Evolutionary conservation across 2,797 vertebrate genomes (phyloP).

Genomic region (Toxotes lorentzi): DNA sequence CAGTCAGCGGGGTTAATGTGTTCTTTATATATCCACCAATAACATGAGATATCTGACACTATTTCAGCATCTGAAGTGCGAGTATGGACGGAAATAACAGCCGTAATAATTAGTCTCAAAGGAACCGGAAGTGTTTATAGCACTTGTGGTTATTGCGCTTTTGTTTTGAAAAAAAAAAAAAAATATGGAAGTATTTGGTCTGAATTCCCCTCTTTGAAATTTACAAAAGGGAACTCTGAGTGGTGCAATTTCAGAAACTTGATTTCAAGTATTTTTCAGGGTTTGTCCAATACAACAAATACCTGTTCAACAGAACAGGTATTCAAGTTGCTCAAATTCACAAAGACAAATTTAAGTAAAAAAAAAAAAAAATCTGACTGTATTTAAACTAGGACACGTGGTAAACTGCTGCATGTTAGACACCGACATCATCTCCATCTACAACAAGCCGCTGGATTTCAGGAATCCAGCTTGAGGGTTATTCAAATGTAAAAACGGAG

Average conservation of each 20-base stretch:
- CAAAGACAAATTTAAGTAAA: neutral
- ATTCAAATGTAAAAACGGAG: slow-evolving; percentile 55
- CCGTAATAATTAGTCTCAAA: neutral
- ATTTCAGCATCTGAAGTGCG: neutral
- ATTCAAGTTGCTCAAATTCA: neutral
- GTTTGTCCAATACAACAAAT: neutral
- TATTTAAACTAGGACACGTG: neutral
- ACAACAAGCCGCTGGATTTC: slow-evolving; percentile 17
- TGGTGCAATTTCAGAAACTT: neutral
- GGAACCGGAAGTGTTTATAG: neutral
- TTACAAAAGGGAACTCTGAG: neutral
- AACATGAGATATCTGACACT: neutral
- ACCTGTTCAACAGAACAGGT: no score
- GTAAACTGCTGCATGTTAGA: neutral
- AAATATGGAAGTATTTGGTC: neutral
- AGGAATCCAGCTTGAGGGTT: slow-evolving; percentile 17
- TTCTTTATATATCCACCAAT: neutral
- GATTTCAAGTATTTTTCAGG: no score
- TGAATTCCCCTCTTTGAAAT: neutral
- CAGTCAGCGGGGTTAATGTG: neutral
- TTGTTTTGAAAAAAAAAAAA: neutral
- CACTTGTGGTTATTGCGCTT: neutral
- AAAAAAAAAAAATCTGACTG: neutral
- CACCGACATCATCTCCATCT: neutral
- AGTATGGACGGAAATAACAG: neutral